Evolutionary conservation across 2,797 vertebrate species (phyloP).

Genomic region (Smutsia temminckii): DNA sequence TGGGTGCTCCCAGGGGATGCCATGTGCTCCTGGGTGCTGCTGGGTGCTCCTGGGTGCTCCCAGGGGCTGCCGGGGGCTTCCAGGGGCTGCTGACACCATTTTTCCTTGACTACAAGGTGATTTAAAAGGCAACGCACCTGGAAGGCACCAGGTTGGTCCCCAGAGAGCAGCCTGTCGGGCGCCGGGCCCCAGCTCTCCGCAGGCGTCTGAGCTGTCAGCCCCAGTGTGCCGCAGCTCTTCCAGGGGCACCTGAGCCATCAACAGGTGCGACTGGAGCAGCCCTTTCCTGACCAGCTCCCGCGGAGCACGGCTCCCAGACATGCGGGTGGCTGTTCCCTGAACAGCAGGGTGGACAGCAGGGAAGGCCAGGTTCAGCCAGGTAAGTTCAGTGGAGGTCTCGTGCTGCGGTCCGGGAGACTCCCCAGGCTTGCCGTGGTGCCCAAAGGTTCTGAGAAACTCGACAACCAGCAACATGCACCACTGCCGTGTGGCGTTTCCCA

Average conservation of each 20-base stretch:
- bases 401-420: not conserved
- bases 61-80: not conserved
- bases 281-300: not conserved
- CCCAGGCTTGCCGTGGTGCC: accelerated
- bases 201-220: accelerated
- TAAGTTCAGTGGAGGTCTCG: accelerated
- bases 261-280: accelerated
- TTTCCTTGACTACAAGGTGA: not conserved
- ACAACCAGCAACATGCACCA: too few species aligned
- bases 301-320: accelerated
- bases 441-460: not conserved
- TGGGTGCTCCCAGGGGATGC: too few species aligned
- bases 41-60: too few species aligned
- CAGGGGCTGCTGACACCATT: too few species aligned
- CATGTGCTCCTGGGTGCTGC: not conserved
- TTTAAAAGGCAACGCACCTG: not conserved
- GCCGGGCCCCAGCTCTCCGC: not conserved
- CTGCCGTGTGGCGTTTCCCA: accelerated
- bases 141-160: accelerated
- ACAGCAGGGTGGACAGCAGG: too few species aligned
- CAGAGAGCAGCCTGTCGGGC: accelerated
- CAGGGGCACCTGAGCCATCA: accelerated
- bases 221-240: accelerated
- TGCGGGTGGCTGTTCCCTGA: accelerated
- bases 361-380: accelerated